These are phyloP conservation scores for Pararge aegeria DNA, from an alignment of 1,140 invertebrate species.

Conservation along the genomic window DNA sequence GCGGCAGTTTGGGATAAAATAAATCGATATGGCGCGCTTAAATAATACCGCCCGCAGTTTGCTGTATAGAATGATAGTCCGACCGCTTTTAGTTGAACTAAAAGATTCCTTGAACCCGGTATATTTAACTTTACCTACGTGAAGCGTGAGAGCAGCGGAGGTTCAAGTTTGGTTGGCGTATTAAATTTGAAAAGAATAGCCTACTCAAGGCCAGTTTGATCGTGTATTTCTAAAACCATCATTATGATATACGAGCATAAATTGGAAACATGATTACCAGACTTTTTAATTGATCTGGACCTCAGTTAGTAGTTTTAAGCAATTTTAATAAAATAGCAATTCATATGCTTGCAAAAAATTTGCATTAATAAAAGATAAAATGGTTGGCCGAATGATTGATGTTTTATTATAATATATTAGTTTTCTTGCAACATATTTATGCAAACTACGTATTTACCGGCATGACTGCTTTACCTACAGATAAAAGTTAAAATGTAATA, in stretches of 20 bases:
- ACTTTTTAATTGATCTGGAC: constrained; percentile 27
- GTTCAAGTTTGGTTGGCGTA: constrained; percentile 34
- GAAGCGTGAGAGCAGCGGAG: constrained; percentile 23
- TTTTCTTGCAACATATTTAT: not conserved
- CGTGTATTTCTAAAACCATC: constrained; percentile 48
- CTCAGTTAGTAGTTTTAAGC: constrained; percentile 10
- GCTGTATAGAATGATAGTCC: constrained; percentile 44
- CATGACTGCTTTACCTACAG: not conserved
- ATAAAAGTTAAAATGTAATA: not conserved
- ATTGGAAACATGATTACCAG: constrained; percentile 36
- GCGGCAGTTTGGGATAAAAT: constrained; percentile 74
- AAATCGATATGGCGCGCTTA: constrained; percentile 73
- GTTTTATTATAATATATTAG: not conserved
- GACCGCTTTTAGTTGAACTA: constrained; percentile 47
- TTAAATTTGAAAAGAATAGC: constrained; percentile 41
- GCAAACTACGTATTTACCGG: too few species aligned
- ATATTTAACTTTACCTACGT: constrained; percentile 29
- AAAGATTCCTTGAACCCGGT: constrained; percentile 26
- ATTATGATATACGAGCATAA: constrained; percentile 48
- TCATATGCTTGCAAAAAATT: not conserved
- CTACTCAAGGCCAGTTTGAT: constrained; percentile 54
- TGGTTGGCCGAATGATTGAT: constrained; percentile 1
- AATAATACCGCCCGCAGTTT: constrained; percentile 74
- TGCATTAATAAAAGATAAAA: not conserved
- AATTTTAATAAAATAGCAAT: constrained; percentile 11